Base-by-base conservation (phyloP, 2,888 invertebrate genomes). In the Dicycla oo region DNA sequence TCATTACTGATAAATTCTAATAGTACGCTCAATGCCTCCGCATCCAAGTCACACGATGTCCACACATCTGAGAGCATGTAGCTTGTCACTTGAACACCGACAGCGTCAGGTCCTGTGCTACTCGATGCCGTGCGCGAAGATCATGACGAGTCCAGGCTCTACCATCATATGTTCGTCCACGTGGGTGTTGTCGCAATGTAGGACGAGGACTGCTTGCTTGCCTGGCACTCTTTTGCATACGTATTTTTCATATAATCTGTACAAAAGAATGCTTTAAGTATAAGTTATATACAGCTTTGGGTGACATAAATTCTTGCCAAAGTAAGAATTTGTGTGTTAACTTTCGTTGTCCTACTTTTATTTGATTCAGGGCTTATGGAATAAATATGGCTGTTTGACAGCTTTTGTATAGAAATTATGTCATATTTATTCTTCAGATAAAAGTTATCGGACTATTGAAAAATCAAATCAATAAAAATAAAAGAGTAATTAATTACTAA, bases 41-140 rank as follows among this genome's bases (percentile, higher is more conserved):
- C 73, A 85, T 63, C 61, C 75, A 77, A 69, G 73, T 76, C 74
- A 84, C 76, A 62, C 62, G 8, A 70, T 70, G 64, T 75, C 68
- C 66, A 75, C 81, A 83, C 45, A n/a, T 76, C 65, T 69, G 73
- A 69, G 70, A 82, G 78, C 79, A 61, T 56, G 53, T 65, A 75
- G 73, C 71, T 54, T 74, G 79, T 75, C 76, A 73, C 70, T 81
- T 80, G 69, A 75, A 79, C 85, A 76, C 68, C 54, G 26, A 58
- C 20, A 61, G 65, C n/a, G 18, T 54, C 57, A 40, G 26, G 45
- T 58, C 74, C 20, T 58, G 56, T 62, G 85, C 84, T 95, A 98
- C 93, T 98, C 98, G 86, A 99, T 99, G 79, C 99, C 99, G 94
- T 99, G 99, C 76, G 99, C 99, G 95, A 99, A 99, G 90, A 99